These are phyloP conservation scores for Pheosia gnoma DNA, from an alignment of 2,888 invertebrate species.

Conservation along the genomic window DNA sequence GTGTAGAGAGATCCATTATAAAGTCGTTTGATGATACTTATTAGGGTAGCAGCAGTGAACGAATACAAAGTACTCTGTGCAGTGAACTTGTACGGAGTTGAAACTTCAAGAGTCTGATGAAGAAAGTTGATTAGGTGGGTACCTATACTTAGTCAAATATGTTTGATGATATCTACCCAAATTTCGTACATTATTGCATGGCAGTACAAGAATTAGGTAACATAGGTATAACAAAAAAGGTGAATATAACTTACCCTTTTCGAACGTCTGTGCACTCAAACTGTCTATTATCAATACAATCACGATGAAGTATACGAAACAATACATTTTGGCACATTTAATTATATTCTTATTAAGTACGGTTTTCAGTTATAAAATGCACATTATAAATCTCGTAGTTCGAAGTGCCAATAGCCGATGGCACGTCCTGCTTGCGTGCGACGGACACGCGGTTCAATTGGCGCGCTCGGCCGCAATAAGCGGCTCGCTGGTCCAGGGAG, in stretches of 20 bases:
- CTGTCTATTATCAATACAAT: slow-evolving; percentile 47
- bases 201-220: too few species aligned
- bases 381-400: slow-evolving; percentile 51
- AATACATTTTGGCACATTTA: slow-evolving; percentile 53
- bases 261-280: slow-evolving; percentile 52
- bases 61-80: too few species aligned
- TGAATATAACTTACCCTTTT: slow-evolving; percentile 55
- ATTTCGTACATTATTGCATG: too few species aligned
- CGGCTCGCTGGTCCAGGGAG: slow-evolving; percentile 65
- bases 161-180: too few species aligned
- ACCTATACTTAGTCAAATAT: too few species aligned
- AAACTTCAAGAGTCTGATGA: too few species aligned
- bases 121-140: too few species aligned
- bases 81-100: too few species aligned
- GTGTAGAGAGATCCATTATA: too few species aligned
- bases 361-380: slow-evolving; percentile 29
- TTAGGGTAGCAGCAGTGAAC: too few species aligned
- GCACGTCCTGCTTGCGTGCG: slow-evolving; percentile 65
- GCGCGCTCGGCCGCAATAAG: slow-evolving; percentile 74
- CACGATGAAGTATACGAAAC: slow-evolving; percentile 43
- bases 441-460: slow-evolving; percentile 82
- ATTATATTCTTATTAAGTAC: slow-evolving; percentile 10
- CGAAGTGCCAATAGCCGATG: slow-evolving; percentile 57
- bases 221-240: neutral
- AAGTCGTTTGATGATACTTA: too few species aligned